phyloP scores from a whole-genome alignment of 2,113 vertebrate genomes.

The Apistogramma diplotaenia region DNA sequence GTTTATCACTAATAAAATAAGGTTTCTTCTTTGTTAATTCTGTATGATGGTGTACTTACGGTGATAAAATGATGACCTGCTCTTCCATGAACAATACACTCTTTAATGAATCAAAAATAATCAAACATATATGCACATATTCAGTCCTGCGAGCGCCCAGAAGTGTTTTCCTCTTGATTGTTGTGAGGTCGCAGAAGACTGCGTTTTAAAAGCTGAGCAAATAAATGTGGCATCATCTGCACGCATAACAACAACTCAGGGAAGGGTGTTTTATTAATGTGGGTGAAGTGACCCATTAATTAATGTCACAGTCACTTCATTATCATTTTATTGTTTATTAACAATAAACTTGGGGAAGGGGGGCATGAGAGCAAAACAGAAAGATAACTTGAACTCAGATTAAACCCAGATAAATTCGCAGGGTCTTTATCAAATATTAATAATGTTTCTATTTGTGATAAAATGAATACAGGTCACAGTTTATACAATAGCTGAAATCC shows the following conservation, averaged over 20 bases:
- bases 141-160: not conserved
- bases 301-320: not conserved
- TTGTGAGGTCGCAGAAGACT: not conserved
- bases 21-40: no score
- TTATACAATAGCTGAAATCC: not conserved
- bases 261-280: not conserved
- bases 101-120: not conserved
- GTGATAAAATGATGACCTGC: not conserved
- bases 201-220: not conserved
- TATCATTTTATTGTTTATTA: not conserved
- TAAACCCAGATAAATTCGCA: not conserved
- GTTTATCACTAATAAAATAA: no score
- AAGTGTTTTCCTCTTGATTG: not conserved
- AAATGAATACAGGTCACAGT: not conserved
- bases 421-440: not conserved
- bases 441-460: not conserved
- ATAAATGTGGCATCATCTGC: not conserved
- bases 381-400: not conserved
- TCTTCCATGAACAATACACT: not conserved
- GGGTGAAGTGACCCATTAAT: not conserved
- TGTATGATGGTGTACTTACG: not conserved
- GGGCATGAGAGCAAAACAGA: not conserved
- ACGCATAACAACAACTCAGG: rapidly evolving
- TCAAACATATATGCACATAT: rapidly evolving
- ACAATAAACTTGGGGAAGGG: no score